Conservation (phyloP, 2,113 vertebrate genomes). For the Pollimyrus isidori region DNA sequence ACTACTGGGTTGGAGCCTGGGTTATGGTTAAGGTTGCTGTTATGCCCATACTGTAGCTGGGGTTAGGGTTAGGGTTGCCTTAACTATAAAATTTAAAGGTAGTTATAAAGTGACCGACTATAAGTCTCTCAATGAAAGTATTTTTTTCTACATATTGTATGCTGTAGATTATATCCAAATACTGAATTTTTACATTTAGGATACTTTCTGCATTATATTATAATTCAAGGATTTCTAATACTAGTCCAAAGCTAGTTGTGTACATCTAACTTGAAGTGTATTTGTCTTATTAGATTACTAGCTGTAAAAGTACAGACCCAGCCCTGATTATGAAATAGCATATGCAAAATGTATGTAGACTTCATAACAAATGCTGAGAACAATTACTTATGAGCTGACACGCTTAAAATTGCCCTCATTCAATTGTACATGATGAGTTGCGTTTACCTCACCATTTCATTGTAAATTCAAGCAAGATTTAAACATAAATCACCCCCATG, state of each 20-base stretch:
- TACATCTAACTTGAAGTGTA: background rate
- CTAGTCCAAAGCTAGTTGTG: background rate
- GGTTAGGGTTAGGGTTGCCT: background rate
- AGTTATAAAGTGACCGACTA: too few species aligned
- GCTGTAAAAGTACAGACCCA: background rate
- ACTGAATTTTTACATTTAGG: background rate
- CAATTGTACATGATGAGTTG: background rate
- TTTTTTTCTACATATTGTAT: background rate
- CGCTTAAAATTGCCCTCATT: background rate
- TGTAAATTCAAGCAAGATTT: background rate
- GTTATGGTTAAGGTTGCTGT: background rate
- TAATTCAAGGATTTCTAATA: background rate
- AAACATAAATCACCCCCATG: background rate
- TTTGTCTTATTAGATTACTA: background rate
- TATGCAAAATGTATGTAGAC: background rate
- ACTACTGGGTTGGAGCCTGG: background rate
- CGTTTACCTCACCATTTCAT: background rate
- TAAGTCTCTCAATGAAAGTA: background rate
- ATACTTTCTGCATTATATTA: background rate
- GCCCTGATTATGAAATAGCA: background rate
- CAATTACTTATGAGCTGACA: background rate
- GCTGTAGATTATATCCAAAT: background rate
- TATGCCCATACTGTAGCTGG: background rate
- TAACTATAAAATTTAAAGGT: too few species aligned
- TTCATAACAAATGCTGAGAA: background rate